Base-by-base conservation (phyloP, 2,888 invertebrate species). In the Synanthedon myopaeformis region DNA sequence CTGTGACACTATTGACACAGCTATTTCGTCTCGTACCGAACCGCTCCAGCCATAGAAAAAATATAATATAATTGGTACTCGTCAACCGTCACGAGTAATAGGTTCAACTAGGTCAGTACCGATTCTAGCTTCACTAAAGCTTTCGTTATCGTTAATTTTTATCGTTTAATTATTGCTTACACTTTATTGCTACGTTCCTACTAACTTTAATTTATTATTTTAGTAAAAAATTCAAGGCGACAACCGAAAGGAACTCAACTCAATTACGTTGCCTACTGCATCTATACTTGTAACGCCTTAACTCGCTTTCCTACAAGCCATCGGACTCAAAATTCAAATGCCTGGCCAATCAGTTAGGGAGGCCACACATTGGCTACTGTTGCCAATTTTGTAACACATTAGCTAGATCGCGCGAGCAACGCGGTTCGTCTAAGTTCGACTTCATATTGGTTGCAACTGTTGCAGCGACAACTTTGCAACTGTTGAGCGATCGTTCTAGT, bases 101-200 rank as follows among this genome's bases (percentile, higher is more conserved):
- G 69, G 73, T 73, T 75, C 72, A 65, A 72, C 82, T 85, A 84
- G 72, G 64, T 83, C 84, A 82, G 82, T 86, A 85, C 82, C 81
- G 76, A 79, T 75, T 75, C 85, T 87, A 87, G 86, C 86, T 77
- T 81, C 69, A 72, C 85, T 85, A 84, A 85, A 85, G 86, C 86
- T 68, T 70, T 69, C 68, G 11, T 45, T 45, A 45, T 45, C n/a
- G 14, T 45, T 13, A 45, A 23, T n/a, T 45, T 2, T 45, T 45
- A 45, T 66, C 64, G 70, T 74, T 74, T 69, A 71, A 51, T 77
- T 81, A 86, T 86, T 86, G 85, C 86, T 86, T 74, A 71, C 82
- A 72, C 67, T 74, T 81, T 85, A 84, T 82, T 84, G 82, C 86
- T 85, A 85, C 71, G 66, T 76, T 66, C 70, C 79, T 82, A 82